A percentile compares a stretch with the other conserved stretches of the same genome.
phyloP scores from a whole-genome alignment of 2,888 invertebrate species.

The Pseudococcus longispinus region DNA sequence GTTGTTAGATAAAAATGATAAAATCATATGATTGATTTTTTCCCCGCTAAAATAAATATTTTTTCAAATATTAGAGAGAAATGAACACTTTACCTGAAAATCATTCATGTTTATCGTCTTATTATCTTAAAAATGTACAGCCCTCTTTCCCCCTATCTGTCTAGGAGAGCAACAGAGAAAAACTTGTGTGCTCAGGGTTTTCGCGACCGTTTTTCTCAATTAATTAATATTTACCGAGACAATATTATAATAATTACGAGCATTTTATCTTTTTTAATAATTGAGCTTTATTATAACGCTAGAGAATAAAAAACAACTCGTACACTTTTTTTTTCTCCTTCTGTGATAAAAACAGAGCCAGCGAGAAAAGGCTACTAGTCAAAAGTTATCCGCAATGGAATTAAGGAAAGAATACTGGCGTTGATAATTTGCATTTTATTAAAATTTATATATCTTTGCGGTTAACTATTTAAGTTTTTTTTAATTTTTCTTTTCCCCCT shows the following conservation, averaged over 20 bases:
- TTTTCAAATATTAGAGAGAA: neutral
- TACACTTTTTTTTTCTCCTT: neutral
- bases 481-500: neutral
- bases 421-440: slow-evolving; percentile 26
- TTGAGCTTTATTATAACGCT: slow-evolving; percentile 24
- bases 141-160: neutral
- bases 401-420: slow-evolving; percentile 16
- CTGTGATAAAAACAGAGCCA: neutral
- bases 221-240: slow-evolving; percentile 28
- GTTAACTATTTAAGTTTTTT: slow-evolving; percentile 7
- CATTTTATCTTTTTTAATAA: slow-evolving; percentile 35
- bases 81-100: neutral
- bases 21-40: no score
- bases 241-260: slow-evolving; percentile 33
- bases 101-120: neutral
- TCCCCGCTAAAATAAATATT: no score
- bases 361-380: neutral
- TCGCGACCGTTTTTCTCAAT: slow-evolving; percentile 2
- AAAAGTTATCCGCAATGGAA: slow-evolving; percentile 16
- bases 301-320: slow-evolving; percentile 21
- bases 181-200: neutral
- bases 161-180: neutral
- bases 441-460: slow-evolving; percentile 7
- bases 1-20: no score
- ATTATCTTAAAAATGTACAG: neutral